Evolutionary conservation across 2,113 vertebrate species (phyloP).

Genomic region (Petaurus breviceps): DNA sequence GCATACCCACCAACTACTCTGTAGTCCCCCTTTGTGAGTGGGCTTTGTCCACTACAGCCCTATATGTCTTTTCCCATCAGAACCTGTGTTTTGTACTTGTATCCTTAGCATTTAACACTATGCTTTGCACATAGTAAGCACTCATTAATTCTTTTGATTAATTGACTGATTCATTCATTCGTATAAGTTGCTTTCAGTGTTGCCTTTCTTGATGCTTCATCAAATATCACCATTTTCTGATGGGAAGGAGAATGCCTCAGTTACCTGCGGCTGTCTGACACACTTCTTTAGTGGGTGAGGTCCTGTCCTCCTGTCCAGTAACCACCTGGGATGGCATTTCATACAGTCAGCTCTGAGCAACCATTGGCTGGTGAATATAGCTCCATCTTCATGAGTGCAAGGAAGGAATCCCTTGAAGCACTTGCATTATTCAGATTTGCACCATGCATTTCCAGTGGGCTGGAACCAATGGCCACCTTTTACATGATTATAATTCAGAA

Average conservation of each 20-base stretch:
- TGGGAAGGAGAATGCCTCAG: background rate
- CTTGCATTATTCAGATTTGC: background rate
- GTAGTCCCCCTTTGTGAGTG: background rate
- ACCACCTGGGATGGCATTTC: background rate
- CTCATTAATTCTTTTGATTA: background rate
- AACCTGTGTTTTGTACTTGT: background rate
- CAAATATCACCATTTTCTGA: background rate
- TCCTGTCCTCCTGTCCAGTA: no score
- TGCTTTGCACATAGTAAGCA: background rate
- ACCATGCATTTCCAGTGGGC: background rate
- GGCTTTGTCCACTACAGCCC: background rate
- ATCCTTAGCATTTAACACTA: background rate
- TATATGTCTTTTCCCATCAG: background rate
- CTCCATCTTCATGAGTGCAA: background rate
- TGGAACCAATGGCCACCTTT: background rate
- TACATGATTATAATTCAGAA: background rate
- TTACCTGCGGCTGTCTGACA: background rate
- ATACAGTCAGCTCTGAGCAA: background rate
- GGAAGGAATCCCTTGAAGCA: background rate
- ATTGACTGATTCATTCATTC: background rate
- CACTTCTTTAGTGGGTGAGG: background rate
- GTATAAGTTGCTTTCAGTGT: background rate
- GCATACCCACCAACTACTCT: background rate
- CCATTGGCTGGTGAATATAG: background rate
- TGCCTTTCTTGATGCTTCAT: background rate